Base-by-base conservation (phyloP, 1,140 invertebrate genomes). In the Leptoteleia sp. region DNA sequence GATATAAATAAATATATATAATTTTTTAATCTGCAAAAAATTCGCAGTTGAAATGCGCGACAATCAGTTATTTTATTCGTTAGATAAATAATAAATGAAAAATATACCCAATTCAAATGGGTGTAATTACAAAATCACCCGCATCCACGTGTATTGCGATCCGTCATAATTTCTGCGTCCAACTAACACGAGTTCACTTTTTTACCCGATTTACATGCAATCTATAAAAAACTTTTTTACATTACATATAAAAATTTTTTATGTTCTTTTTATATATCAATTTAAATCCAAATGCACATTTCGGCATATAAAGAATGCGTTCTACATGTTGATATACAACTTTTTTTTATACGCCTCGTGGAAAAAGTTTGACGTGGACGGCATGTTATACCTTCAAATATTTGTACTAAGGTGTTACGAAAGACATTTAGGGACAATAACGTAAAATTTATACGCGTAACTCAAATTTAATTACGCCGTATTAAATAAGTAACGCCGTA, bases 251-350 rank as follows among this genome's bases (percentile, higher is more conserved):
- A 62, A 52, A 47, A 17, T 6, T 25, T 40, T 73, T 73, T 54
- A 73, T 48, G 17, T 8, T 48, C 42, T 17, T 64, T 73, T 73
- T 64, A 73, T 64, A 37, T 22, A 64, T 73, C 57, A 57, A 57
- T 64, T 72, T 61, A 47, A 62, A 72, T 61, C 45, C 35, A 35
- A 71, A 71, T 37, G 37, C 19, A 52, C 65, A 48, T 67, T 67
- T 67, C 40, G 16, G n/a, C 11, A 15, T 5, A 61, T 59, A 52
- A 61, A 61, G 27, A 35, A 59, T 19, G 12, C 29, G 8, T 9
- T 31, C 37, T 71, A 52, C 29, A 54, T 71, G 61, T 61, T 61
- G 45, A 52, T 59, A 43, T 61, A 57, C 38, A 70, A 70, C 52
- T 70, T 59, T n/a, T n/a, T 68, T 71, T 71, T 61, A 70, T 59